Percentiles rank a stretch among this genome's conserved stretches.
These are phyloP conservation scores for Megathymus violae DNA, from an alignment of 1,140 invertebrate genomes.

Conservation along the genomic window DNA sequence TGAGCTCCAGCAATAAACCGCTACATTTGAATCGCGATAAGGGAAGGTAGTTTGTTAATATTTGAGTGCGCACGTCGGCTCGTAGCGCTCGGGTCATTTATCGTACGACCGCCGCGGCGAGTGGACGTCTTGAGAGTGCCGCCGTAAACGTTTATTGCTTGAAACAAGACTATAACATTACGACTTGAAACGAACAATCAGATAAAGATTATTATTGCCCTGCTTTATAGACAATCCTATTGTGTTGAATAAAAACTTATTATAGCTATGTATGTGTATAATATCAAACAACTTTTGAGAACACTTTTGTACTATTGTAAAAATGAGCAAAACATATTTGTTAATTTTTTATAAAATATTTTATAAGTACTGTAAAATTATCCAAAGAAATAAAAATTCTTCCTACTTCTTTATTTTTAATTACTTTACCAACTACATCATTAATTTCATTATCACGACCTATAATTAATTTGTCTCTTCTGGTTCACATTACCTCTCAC, in stretches of 20 bases:
- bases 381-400: no score
- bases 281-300: no score
- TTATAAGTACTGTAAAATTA: no score
- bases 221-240: slow-evolving; percentile 21
- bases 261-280: no score
- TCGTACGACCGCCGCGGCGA: slow-evolving; percentile 39
- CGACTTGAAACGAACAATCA: slow-evolving; percentile 21
- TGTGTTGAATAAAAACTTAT: neutral
- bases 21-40: slow-evolving; percentile 46
- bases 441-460: no score
- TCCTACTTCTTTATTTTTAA: no score
- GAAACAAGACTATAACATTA: slow-evolving; percentile 35
- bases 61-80: slow-evolving; percentile 48
- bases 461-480: no score
- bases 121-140: slow-evolving; percentile 42
- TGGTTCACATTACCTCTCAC: no score
- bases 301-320: no score
- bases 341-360: no score
- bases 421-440: no score
- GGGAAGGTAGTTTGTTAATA: slow-evolving; percentile 55
- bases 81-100: slow-evolving; percentile 39
- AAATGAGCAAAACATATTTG: no score
- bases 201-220: slow-evolving; percentile 28
- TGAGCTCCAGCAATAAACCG: slow-evolving; percentile 39
- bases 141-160: slow-evolving; percentile 38